Evolutionary conservation across 2,113 vertebrate genomes (phyloP), one percentile per base, ranked within the genome.

Genomic region (Ptilorrhoa leucosticta): DNA sequence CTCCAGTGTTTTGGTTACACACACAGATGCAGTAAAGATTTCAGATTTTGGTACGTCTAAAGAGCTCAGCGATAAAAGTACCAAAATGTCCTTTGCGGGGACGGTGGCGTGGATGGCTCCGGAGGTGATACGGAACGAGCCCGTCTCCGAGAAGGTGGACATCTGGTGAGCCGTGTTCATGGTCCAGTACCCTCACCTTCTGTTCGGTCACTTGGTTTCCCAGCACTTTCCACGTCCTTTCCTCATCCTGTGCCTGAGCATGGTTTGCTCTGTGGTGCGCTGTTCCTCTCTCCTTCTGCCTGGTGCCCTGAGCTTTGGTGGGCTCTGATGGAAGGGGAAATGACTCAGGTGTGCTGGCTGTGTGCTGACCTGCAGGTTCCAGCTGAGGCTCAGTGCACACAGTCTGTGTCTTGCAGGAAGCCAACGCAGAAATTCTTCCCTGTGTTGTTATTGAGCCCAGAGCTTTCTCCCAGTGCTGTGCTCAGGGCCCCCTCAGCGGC

Each of bases 31-130:
- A 90, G 98, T 99, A 87, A 99, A 99, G 97, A 99, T 99, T 96
- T 99, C 99, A 9, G 99, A 99, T 97, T 99, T 99, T 95, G 99
- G 99, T 64, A 99, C 99, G 0, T 99, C 99, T 92, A 99, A 99
- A 97, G 99, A 99, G 95, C 99, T 99, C 87, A 99, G 99, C 11
- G 99, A 99, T 90, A 99, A 99, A 98, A 99, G 99, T 92, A 99
- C 99, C 60, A 99, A 99, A 96, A 99, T 99, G 99, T 99, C 99
- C 33, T 99, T 99, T 87, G 99, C 99, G 9, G 99, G 99, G 27
- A 99, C 99, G 0, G 99, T 99, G 70, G 99, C 99, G 6, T 99
- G 99, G 99, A 99, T 99, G 99, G 99, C 99, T 2, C 99, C 99
- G 1, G 99, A 99, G 95, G 99, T 99, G 81, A 99, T 99, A 80